These are phyloP conservation scores for fruit fly (Drosophila melanogaster) DNA, from an alignment of 1,140 invertebrate genomes.

Conservation along the genomic window DNA sequence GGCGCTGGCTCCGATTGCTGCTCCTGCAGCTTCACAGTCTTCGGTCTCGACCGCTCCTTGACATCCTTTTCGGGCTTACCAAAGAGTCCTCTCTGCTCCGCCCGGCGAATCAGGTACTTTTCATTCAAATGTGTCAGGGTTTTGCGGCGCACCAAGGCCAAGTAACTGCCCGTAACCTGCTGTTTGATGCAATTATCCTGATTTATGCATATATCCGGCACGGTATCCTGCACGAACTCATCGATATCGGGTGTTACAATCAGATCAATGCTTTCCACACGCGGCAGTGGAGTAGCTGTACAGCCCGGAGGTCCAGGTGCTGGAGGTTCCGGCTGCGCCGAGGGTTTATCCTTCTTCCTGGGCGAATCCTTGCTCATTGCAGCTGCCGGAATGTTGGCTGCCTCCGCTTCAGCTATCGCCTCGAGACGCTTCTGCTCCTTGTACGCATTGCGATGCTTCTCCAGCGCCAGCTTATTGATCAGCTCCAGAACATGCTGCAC, in stretches of 20 bases:
- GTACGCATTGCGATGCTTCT: constrained; percentile 86
- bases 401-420: constrained; percentile 74
- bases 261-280: constrained; percentile 67
- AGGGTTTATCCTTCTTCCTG: constrained; percentile 64
- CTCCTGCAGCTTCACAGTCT: constrained; percentile 57
- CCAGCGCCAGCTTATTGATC: constrained; percentile 87
- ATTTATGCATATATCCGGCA: constrained; percentile 86
- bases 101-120: constrained; percentile 92
- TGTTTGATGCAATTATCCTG: constrained; percentile 85
- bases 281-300: constrained; percentile 14
- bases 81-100: constrained; percentile 90
- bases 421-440: constrained; percentile 74
- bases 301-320: constrained; percentile 6
- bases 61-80: constrained; percentile 84
- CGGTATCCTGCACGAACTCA: constrained; percentile 87
- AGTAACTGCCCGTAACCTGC: constrained; percentile 88
- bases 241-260: constrained; percentile 88
- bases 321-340: constrained; percentile 40
- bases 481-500: constrained; percentile 87
- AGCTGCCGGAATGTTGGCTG: constrained; percentile 75
- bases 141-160: constrained; percentile 90
- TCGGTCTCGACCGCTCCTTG: constrained; percentile 47
- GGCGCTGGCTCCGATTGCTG: constrained; percentile 50
- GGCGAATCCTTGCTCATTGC: constrained; percentile 73
- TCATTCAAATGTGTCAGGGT: constrained; percentile 90